phyloP scores from a whole-genome alignment of 2,797 vertebrate species.

The Etheostoma nigrum region DNA sequence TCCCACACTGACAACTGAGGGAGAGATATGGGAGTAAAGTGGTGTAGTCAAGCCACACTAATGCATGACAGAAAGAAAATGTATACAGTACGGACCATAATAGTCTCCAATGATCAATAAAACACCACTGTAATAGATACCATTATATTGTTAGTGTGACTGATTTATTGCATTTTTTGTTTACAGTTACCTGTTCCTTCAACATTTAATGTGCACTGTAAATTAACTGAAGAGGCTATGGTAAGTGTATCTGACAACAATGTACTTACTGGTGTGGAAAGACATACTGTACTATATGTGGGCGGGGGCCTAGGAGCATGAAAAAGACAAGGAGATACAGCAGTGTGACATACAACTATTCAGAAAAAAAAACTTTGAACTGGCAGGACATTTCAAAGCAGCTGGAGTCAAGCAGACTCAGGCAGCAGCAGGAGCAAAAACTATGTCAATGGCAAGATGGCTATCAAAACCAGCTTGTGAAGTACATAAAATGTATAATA shows the following conservation, averaged over 20 bases:
- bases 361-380: slow-evolving; percentile 34
- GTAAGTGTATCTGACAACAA: slow-evolving; percentile 59
- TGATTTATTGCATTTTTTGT: slow-evolving; percentile 71
- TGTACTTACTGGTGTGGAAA: slow-evolving; percentile 51
- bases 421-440: slow-evolving; percentile 63
- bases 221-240: slow-evolving; percentile 63
- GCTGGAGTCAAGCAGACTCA: slow-evolving; percentile 56
- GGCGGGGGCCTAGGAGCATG: slow-evolving; percentile 28
- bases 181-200: slow-evolving; percentile 63
- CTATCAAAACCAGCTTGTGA: slow-evolving; percentile 62
- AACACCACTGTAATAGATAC: slow-evolving; percentile 64
- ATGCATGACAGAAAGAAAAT: slow-evolving; percentile 54
- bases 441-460: slow-evolving; percentile 63
- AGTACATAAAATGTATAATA: slow-evolving; percentile 59
- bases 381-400: slow-evolving; percentile 64
- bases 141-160: slow-evolving; percentile 59
- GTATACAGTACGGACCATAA: slow-evolving; percentile 47
- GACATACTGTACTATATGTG: slow-evolving; percentile 19
- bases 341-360: slow-evolving; percentile 54
- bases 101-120: slow-evolving; percentile 62
- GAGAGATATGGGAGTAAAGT: slow-evolving; percentile 36
- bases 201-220: slow-evolving; percentile 64
- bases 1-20: slow-evolving; percentile 47
- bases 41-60: slow-evolving; percentile 38
- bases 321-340: slow-evolving; percentile 55